Base-by-base conservation (phyloP, 2,113 vertebrate genomes). In the Chloropsis cyanopogon region DNA sequence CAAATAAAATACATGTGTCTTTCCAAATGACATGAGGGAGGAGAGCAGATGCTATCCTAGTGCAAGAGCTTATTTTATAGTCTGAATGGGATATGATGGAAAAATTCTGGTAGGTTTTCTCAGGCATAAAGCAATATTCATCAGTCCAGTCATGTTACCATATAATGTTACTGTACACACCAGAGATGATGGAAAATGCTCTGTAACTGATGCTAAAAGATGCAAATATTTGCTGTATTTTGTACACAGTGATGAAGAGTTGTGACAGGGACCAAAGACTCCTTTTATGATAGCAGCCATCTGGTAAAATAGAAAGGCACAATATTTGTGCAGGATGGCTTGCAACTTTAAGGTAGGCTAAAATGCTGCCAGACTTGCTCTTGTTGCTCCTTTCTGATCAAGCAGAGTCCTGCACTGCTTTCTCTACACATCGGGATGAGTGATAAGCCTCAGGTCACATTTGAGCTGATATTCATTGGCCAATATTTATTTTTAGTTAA, bases 201-300 rank as follows among this genome's bases (percentile, higher is more conserved):
- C 88, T 88, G 57, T 64, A 94, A 94, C 54, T 93, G 83, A 83
- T 93, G 91, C 86, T 90, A 88, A 86, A 94, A 95, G 93, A 93
- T 90, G 90, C 66, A 90, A 94, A 90, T 87, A 90, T 88, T 96
- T 88, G 53, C 92, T 94, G n/a, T 86, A 79, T 91, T 93, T 95
- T 93, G 75, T 86, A 94, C 92, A 82, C 88, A 90, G 92, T 65
- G 71, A 93, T 94, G 93, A 94, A 87, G 88, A 90, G 75, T 82
- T 92, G 71, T 95, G 90, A 96, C 90, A 88, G 75, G 66, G 93
- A 86, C 88, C 71, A 90, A 94, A 93, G 88, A 69, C 82, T 94
- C 28, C 41, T 86, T 94, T 94, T 82, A 80, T 85, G 68, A 88
- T 80, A 86, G 71, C 88, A 86, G 90, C 90, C 92, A 94, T 92